phyloP scores from a whole-genome alignment of 2,888 invertebrate species.

The Xestoiulus laeticollis region DNA sequence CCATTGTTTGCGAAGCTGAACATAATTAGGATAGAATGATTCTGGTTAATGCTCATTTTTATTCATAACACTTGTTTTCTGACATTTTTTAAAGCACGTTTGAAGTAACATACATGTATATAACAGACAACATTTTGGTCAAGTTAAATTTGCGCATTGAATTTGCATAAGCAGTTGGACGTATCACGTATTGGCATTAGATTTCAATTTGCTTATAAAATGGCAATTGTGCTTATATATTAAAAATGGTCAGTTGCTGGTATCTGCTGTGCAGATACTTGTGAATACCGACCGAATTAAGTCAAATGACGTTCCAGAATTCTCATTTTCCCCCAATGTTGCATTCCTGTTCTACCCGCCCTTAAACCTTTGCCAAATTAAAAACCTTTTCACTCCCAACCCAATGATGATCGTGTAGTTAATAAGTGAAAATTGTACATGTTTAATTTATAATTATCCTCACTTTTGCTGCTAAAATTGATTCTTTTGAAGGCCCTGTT shows the following conservation, averaged over 20 bases:
- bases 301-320: conserved; percentile 20
- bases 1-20: neutral
- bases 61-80: neutral
- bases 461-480: conserved; percentile 34
- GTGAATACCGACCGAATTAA: conserved; percentile 6
- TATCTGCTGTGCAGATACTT: neutral
- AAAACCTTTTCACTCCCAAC: neutral
- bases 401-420: conserved; percentile 41
- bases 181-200: neutral
- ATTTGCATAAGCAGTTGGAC: neutral
- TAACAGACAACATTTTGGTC: neutral
- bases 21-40: neutral
- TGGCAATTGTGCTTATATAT: conserved; percentile 6
- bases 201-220: neutral
- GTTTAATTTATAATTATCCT: conserved; percentile 51
- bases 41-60: neutral
- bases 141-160: neutral
- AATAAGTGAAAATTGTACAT: conserved; percentile 49
- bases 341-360: neutral
- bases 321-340: neutral
- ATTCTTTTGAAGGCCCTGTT: conserved; percentile 33
- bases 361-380: neutral
- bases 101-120: neutral
- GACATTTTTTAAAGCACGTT: neutral
- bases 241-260: conserved; percentile 35